phyloP scores from a whole-genome alignment of 1,140 invertebrate genomes.

The Reticulitermes speratus region DNA sequence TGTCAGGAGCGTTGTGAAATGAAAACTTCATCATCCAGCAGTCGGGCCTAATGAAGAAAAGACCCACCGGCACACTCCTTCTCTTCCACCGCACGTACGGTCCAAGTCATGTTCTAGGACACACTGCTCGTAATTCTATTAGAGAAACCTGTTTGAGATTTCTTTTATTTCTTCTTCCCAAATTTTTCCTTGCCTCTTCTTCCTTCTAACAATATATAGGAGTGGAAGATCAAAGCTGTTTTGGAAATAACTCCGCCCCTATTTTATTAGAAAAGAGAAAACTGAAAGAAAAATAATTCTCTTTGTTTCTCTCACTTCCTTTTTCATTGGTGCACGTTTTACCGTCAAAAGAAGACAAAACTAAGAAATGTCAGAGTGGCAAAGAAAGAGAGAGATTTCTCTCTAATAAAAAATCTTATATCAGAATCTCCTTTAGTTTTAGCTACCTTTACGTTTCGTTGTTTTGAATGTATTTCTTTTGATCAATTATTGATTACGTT shows the following conservation, averaged over 20 bases:
- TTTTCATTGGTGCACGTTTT: neutral
- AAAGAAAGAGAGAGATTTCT: neutral
- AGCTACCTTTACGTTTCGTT: neutral
- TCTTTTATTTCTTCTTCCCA: neutral
- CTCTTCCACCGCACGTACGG: neutral
- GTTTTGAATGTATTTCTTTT: neutral
- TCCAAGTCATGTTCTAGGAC: neutral
- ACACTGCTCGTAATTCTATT: neutral
- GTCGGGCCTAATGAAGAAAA: neutral
- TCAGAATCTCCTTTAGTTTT: neutral
- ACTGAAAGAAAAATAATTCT: neutral
- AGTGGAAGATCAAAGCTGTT: conserved; percentile 15
- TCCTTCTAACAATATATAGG: neutral
- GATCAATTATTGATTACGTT: neutral
- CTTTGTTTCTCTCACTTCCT: neutral
- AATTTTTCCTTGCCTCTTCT: neutral
- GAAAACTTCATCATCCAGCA: neutral
- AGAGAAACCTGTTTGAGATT: neutral
- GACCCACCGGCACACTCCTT: neutral
- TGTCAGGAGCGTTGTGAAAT: neutral
- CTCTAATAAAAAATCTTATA: neutral
- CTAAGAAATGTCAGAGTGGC: neutral
- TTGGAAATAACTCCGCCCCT: neutral
- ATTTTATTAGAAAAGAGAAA: neutral
- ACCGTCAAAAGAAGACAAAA: neutral